These are phyloP conservation scores for Idris sp. DNA, from an alignment of 1,140 invertebrate species.

Conservation along the genomic window DNA sequence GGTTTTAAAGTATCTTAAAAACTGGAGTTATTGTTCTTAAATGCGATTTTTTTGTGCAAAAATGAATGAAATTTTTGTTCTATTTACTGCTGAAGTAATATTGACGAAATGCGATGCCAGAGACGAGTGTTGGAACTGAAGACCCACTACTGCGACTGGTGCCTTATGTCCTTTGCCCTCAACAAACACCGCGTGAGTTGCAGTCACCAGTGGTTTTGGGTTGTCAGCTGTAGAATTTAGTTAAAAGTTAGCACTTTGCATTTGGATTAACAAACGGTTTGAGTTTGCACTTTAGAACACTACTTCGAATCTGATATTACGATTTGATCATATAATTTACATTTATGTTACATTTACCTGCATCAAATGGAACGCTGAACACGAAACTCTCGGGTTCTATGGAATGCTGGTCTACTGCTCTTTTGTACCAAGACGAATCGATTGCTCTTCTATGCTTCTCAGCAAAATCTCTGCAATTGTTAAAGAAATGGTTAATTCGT, in stretches of 20 bases:
- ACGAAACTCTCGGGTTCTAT: conserved; percentile 93
- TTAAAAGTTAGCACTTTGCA: conserved; percentile 13
- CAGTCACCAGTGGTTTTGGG: conserved; percentile 86
- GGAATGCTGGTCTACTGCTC: conserved; percentile 93
- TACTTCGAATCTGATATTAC: conserved; percentile 25
- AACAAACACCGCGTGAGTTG: conserved; percentile 93
- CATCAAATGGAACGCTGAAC: conserved; percentile 93
- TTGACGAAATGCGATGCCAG: conserved; percentile 90
- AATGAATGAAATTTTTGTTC: conserved; percentile 47
- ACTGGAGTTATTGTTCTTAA: no score
- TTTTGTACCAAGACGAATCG: conserved; percentile 94
- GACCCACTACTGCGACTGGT: conserved; percentile 92
- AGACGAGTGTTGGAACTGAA: conserved; percentile 90
- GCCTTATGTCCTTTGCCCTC: conserved; percentile 89
- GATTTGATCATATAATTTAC: no score
- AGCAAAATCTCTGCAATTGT: conserved; percentile 85
- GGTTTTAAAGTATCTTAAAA: no score
- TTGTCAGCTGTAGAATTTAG: conserved; percentile 68
- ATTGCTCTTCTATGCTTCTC: conserved; percentile 89
- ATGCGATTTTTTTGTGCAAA: no score
- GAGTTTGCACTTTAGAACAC: conserved; percentile 12
- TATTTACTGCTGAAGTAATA: conserved; percentile 90
- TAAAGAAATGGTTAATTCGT: not conserved
- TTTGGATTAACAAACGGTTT: conserved; percentile 1
- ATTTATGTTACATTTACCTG: conserved; percentile 79